Percentiles rank a stretch among this genome's conserved stretches.
phyloP scores from a whole-genome alignment of 2,797 vertebrate species.

The Falco biarmicus region DNA sequence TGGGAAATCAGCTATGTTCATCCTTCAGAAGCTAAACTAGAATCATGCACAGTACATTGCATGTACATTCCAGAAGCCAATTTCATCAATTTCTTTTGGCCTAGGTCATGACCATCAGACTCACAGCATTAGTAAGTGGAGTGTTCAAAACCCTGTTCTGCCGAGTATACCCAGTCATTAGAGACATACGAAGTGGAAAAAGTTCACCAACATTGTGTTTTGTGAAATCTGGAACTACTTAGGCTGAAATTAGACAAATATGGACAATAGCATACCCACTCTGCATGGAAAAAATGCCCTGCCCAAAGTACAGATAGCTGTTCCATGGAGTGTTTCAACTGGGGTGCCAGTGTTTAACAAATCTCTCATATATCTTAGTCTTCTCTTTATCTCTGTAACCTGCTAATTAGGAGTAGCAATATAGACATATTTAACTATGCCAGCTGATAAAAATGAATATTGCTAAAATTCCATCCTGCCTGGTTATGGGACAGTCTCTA shows the following conservation, averaged over 20 bases:
- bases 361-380: neutral
- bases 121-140: neutral
- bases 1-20: neutral
- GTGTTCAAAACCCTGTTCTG: neutral
- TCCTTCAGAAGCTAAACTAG: neutral
- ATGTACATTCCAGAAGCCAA: neutral
- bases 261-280: slow-evolving; percentile 36
- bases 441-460: neutral
- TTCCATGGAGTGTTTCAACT: neutral
- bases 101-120: neutral
- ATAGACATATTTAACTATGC: neutral
- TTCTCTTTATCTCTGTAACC: neutral
- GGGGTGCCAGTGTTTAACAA: neutral
- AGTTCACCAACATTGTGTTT: slow-evolving; percentile 18
- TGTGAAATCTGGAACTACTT: slow-evolving; percentile 58
- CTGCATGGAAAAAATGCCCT: slow-evolving; percentile 1
- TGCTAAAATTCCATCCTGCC: neutral
- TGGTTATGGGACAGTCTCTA: accelerated
- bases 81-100: neutral
- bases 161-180: neutral
- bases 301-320: neutral
- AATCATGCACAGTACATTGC: neutral
- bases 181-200: neutral
- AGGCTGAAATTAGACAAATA: slow-evolving; percentile 49
- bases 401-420: neutral